Percentiles rank a stretch among this genome's conserved stretches.
Evolutionary conservation across 1,140 invertebrate genomes (phyloP).

Genomic region (Cyphomyrmex costatus): DNA sequence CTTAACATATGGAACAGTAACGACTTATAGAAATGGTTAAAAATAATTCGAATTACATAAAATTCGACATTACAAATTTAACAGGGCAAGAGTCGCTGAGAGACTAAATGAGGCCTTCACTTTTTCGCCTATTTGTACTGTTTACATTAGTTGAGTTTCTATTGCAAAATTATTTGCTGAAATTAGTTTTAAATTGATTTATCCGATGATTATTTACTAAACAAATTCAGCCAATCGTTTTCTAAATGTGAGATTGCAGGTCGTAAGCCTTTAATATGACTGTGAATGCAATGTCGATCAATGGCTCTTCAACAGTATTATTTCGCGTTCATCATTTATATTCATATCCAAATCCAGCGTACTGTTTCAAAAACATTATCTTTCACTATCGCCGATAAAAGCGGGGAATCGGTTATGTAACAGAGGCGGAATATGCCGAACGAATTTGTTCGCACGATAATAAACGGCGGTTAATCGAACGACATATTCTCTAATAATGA

Average conservation of each 20-base stretch:
- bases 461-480: conserved; percentile 56
- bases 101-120: no score
- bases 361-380: conserved; percentile 23
- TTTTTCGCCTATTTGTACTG: no score
- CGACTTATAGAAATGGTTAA: no score
- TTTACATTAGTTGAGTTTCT: neutral
- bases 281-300: neutral
- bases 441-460: conserved; percentile 24
- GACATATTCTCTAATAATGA: conserved; percentile 34
- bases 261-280: conserved; percentile 14
- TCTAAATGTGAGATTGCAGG: conserved; percentile 10
- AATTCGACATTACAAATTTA: no score
- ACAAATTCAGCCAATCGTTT: neutral
- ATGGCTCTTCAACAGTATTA: conserved; percentile 27
- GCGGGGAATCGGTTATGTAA: neutral
- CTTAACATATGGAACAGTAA: no score
- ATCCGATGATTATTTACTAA: neutral
- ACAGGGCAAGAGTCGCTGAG: no score
- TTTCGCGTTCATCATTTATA: conserved; percentile 39
- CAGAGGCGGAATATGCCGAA: neutral
- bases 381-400: conserved; percentile 8
- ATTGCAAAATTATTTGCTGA: neutral
- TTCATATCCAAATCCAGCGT: conserved; percentile 6
- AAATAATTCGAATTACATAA: no score
- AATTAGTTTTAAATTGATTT: neutral